Percentiles rank a stretch among this genome's conserved stretches.
These are phyloP conservation scores for Ormyrus thymus DNA, from an alignment of 2,888 invertebrate genomes.

Conservation along the genomic window DNA sequence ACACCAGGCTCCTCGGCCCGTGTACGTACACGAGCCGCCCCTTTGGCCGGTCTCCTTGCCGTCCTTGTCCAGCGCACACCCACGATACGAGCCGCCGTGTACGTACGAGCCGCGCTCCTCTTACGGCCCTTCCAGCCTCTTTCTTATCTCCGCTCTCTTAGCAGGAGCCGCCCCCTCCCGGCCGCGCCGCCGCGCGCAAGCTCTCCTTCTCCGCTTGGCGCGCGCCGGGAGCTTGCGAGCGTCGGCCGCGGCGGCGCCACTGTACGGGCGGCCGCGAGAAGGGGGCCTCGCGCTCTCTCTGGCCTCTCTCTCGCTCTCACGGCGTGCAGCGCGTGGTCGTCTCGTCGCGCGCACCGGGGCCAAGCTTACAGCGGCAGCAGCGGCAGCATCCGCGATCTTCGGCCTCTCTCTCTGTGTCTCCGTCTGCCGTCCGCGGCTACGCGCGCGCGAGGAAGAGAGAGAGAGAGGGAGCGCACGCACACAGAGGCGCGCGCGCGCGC, in stretches of 20 bases:
- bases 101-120: slow-evolving; percentile 7
- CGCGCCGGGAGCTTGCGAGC: slow-evolving; percentile 64
- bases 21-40: slow-evolving; percentile 49
- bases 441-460: too few species aligned
- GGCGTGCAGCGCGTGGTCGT: slow-evolving; percentile 62
- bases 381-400: slow-evolving; percentile 74
- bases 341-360: slow-evolving; percentile 51
- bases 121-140: slow-evolving; percentile 40
- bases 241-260: slow-evolving; percentile 70
- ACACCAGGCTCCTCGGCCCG: slow-evolving; percentile 15
- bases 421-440: too few species aligned
- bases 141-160: slow-evolving; percentile 43
- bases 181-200: slow-evolving; percentile 30
- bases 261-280: slow-evolving; percentile 63
- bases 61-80: slow-evolving; percentile 39
- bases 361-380: slow-evolving; percentile 15
- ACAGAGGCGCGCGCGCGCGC: too few species aligned
- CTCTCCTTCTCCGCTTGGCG: slow-evolving; percentile 49
- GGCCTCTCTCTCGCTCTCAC: slow-evolving; percentile 21
- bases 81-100: background rate
- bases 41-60: slow-evolving; percentile 30
- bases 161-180: slow-evolving; percentile 40
- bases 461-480: too few species aligned
- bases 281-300: slow-evolving; percentile 35
- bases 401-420: slow-evolving; percentile 55